Base-by-base conservation (phyloP, 2,797 vertebrate species). In the Macropodus opercularis region DNA sequence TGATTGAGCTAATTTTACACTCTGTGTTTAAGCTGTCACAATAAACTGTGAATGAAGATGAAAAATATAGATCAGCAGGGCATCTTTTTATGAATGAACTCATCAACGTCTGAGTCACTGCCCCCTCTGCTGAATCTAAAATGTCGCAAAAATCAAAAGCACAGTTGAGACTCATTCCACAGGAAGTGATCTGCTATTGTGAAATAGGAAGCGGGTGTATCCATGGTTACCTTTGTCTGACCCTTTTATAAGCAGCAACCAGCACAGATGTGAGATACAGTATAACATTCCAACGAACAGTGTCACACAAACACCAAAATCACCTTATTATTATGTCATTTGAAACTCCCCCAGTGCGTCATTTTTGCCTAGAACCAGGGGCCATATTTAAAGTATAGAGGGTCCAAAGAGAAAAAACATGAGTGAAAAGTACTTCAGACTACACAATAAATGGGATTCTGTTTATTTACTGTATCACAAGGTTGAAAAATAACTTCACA, bases 161-260 rank as follows among this genome's bases (percentile, higher is more conserved):
- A 80, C 77, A 66, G 34, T 36, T 0, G 8, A 26, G 49, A 43
- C 54, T 75, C 39, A 48, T 79, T 69, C 12, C 4, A 67, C 75
- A 81, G 82, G 77, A 84, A 84, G 72, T 66, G 13, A 63, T 73
- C 38, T 64, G 52, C 13, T 57, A 11, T 80, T 85, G 64, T 77
- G 79, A 57, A 86, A 85, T 44, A 86, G 75, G 69, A 84, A 85
- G 66, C 52, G 55, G 63, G 47, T 58, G 76, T 79, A 70, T 55
- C 77, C 70, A 83, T 80, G 70, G 80, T 77, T 74, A 84, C 63
- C 46, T 75, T 63, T 77, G 58, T 68, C 35, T 73, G 64, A 76
- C 54, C 47, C 27, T 73, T 69, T 68, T 78, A 29, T 72, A 19
- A 57, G 46, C 49, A 22, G 53, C 47, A 64, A 52, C 48, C 67